Evolutionary conservation across 2,888 invertebrate species (phyloP), one percentile per base, ranked within the genome.

Genomic region (Desoria tigrina): DNA sequence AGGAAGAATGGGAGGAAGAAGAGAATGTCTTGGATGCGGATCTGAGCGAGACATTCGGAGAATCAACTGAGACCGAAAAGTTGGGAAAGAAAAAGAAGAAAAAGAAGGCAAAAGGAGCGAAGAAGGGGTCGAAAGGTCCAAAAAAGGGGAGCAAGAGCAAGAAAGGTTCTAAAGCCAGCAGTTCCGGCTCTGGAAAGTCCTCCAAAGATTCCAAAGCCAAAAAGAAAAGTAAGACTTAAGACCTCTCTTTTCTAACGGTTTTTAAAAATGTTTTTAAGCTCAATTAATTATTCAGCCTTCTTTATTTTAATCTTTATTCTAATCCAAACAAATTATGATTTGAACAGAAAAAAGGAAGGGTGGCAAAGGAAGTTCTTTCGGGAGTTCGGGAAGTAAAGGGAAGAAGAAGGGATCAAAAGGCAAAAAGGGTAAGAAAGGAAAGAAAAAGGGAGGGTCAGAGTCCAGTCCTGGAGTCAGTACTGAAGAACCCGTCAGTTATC

Each of bases 131-230:
- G 42, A 60, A 45, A 49, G 59, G 61, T 18, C 27, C 27, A 21
- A 60, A 26, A 21, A 42, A 39, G 23, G 37, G 56, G 23, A 1
- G n/a, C 49, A 49, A 49, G n/a, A 49, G 21, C 18, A 49, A 49
- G 49, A 42, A 32, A 50, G 61, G 51, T n/a, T 6, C 49, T 9
- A n/a, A 6, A n/a, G n/a, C n/a, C n/a, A n/a, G n/a, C n/a, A n/a
- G n/a, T n/a, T n/a, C n/a, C n/a, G n/a, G n/a, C n/a, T n/a, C n/a
- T n/a, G n/a, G n/a, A n/a, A n/a, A n/a, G 74, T 74, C 42, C 72
- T 76, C 7, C 77, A 77, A 55, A 76, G 79, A 79, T 71, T 77
- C 81, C 71, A 79, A 81, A 67, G 78, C 79, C 3, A 70, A 79
- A 63, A 74, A 69, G 16, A 77, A 74, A 59, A 50, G 37, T 14